phyloP scores from a whole-genome alignment of 2,888 invertebrate species.

The Drosophila cracens region DNA sequence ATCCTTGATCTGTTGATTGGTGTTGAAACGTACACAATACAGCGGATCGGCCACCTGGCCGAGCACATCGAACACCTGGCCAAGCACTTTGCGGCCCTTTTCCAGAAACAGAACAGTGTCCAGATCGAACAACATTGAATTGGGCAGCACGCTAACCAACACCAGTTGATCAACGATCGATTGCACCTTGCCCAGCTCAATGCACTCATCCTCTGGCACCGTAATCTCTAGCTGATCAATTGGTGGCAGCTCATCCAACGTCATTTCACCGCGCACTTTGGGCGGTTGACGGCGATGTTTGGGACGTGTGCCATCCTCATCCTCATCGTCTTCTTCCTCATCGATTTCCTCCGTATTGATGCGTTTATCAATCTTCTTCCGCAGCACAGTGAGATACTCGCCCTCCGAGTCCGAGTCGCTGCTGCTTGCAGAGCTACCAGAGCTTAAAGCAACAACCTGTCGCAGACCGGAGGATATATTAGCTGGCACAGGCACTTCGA shows the following conservation, averaged over 20 bases:
- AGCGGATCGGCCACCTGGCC: constrained; percentile 94
- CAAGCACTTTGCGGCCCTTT: constrained; percentile 89
- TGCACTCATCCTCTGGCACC: constrained; percentile 90
- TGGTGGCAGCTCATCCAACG: constrained; percentile 90
- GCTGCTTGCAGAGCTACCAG: constrained; percentile 69
- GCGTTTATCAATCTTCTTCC: constrained; percentile 74
- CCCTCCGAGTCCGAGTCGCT: constrained; percentile 71
- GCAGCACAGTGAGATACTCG: constrained; percentile 73
- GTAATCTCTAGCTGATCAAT: constrained; percentile 92
- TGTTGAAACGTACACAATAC: constrained; percentile 96
- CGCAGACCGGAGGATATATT: constrained; percentile 45
- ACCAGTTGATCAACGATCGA: constrained; percentile 91
- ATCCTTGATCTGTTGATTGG: constrained; percentile 89
- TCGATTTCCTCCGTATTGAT: constrained; percentile 71
- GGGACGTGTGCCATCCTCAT: constrained; percentile 51
- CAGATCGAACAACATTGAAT: constrained; percentile 92
- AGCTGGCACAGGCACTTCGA: constrained; percentile 65
- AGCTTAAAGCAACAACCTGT: constrained; percentile 72
- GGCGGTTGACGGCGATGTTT: constrained; percentile 67
- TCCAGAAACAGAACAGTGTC: constrained; percentile 95
- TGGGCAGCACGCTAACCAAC: constrained; percentile 88
- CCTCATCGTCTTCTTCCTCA: constrained; percentile 76
- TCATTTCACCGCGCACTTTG: constrained; percentile 83
- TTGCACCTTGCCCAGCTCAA: constrained; percentile 90
- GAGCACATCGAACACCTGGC: constrained; percentile 94